These are phyloP conservation scores for Malachius bipustulatus DNA, from an alignment of 2,888 invertebrate species.

Conservation along the genomic window DNA sequence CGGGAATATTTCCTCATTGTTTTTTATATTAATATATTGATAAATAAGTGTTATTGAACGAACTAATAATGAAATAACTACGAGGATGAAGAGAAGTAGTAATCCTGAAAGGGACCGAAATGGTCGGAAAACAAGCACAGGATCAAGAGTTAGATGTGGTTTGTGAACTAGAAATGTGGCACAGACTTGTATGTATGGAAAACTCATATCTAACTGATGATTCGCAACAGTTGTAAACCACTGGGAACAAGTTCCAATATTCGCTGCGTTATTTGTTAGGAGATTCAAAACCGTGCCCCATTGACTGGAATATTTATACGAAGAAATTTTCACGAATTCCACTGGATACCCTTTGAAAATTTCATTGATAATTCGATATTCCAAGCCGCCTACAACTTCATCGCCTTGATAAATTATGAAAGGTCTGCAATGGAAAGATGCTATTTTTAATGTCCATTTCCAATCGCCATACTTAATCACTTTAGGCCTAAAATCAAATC, in stretches of 20 bases:
- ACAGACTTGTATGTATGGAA: slow-evolving; percentile 12
- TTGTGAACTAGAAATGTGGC: slow-evolving; percentile 20
- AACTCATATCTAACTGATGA: slow-evolving; percentile 4
- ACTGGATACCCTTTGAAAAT: neutral
- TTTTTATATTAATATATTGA: neutral
- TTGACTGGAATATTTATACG: neutral
- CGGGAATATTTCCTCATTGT: neutral
- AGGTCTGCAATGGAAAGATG: slow-evolving; percentile 1
- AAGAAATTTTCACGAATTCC: neutral
- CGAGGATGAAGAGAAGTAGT: neutral
- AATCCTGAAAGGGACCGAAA: slow-evolving; percentile 11
- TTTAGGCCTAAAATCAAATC: too few relatives aligned
- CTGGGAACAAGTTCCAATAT: slow-evolving; percentile 4
- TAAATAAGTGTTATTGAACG: neutral
- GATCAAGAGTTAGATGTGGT: slow-evolving; percentile 13
- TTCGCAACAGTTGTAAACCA: neutral
- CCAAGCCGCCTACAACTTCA: neutral
- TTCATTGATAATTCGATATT: neutral
- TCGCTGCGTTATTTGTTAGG: neutral
- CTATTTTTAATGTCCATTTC: neutral
- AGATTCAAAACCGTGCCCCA: neutral
- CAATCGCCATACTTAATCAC: too few relatives aligned
- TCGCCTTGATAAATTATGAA: neutral
- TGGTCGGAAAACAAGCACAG: slow-evolving; percentile 17
- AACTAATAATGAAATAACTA: slow-evolving; percentile 1